A percentile compares a stretch with the other conserved stretches of the same genome.
Conservation (phyloP, 2,797 vertebrate species). For the Propithecus perrieri region DNA sequence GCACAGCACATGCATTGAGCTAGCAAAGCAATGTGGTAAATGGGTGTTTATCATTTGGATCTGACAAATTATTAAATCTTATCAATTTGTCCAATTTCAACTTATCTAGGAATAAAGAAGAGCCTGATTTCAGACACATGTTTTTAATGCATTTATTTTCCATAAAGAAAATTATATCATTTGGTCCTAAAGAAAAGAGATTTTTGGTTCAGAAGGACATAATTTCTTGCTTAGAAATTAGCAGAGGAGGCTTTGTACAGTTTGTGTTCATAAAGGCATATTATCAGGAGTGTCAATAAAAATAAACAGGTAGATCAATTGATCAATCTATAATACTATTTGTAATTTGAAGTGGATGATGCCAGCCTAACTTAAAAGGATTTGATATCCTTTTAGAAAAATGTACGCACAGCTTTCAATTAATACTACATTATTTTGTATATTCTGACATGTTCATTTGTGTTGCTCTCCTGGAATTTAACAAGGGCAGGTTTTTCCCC, state of each 20-base stretch:
- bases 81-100: background rate
- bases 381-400: background rate
- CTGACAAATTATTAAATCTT: background rate
- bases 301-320: background rate
- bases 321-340: background rate
- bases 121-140: background rate
- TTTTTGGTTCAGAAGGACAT: background rate
- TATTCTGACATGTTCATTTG: background rate
- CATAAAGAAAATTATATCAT: background rate
- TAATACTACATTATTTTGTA: background rate
- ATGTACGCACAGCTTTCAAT: background rate
- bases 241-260: background rate
- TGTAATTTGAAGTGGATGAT: background rate
- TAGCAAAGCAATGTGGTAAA: background rate
- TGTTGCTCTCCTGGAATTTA: background rate
- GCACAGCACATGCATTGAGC: background rate
- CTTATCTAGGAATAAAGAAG: background rate
- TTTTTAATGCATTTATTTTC: slow-evolving; percentile 23
- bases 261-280: background rate
- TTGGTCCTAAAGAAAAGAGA: background rate
- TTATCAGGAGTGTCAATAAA: background rate
- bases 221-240: slow-evolving; percentile 17
- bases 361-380: background rate
- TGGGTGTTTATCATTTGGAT: background rate
- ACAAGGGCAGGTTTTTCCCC: background rate